Evolutionary conservation across 2,113 vertebrate species (phyloP).

Genomic region (Nyctibius bracteatus): DNA sequence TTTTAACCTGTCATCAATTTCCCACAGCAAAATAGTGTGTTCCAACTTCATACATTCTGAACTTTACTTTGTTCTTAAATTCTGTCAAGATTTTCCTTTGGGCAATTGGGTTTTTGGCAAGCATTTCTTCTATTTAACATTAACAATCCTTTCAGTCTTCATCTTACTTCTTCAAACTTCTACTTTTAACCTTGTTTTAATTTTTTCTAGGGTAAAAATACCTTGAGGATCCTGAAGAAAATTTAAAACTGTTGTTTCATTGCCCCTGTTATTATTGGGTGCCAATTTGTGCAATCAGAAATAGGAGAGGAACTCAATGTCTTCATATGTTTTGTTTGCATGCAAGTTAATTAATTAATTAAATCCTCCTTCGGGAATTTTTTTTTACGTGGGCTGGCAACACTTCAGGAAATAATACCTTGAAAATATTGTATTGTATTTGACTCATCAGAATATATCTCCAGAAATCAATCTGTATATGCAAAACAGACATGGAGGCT

Average conservation of each 20-base stretch:
- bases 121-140: not conserved
- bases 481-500: not conserved
- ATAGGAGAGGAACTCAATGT: not conserved
- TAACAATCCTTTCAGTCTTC: not conserved
- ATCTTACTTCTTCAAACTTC: not conserved
- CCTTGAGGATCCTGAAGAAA: not conserved
- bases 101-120: not conserved
- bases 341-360: not conserved
- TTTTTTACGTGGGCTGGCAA: not conserved
- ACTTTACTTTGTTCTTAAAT: conserved; percentile 32
- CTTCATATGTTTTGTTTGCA: not conserved
- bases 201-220: not conserved
- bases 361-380: not conserved
- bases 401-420: conserved; percentile 31
- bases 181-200: not conserved
- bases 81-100: not conserved
- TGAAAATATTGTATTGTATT: not conserved
- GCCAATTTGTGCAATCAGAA: not conserved
- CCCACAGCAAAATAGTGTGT: not conserved
- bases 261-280: not conserved
- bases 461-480: not conserved
- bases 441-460: not conserved
- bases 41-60: not conserved
- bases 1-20: conserved; percentile 31
- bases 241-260: conserved; percentile 1